These are phyloP conservation scores for Drosophila falleni DNA, from an alignment of 2,888 invertebrate species.

Conservation along the genomic window DNA sequence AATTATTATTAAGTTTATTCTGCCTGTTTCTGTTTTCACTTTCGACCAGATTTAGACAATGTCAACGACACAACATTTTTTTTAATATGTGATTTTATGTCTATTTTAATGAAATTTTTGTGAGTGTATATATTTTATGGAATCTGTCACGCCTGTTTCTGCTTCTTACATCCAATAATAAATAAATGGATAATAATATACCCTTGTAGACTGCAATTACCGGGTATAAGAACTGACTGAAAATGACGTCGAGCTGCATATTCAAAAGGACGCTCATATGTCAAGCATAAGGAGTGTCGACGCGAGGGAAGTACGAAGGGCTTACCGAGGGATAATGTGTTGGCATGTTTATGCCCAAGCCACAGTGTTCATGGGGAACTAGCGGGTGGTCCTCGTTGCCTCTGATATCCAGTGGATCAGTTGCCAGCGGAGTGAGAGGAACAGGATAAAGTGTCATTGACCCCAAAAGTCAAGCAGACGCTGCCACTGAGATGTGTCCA, in stretches of 20 bases:
- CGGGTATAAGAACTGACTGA: constrained; percentile 33
- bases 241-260: constrained; percentile 68
- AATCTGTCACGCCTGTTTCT: no score
- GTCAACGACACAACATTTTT: no score
- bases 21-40: no score
- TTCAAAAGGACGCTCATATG: constrained; percentile 59
- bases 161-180: no score
- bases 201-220: background rate
- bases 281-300: constrained; percentile 22
- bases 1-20: no score
- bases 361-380: constrained; percentile 39
- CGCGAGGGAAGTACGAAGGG: background rate
- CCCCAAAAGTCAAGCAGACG: constrained; percentile 46
- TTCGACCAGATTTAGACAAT: no score
- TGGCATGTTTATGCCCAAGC: constrained; percentile 60
- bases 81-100: no score
- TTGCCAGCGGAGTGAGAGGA: background rate
- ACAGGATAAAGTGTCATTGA: constrained; percentile 62
- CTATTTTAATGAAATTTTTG: no score
- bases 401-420: constrained; percentile 29
- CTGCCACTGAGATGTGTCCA: constrained; percentile 4
- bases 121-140: no score
- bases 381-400: constrained; percentile 45
- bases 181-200: background rate
- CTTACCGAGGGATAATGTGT: constrained; percentile 45